phyloP scores from a whole-genome alignment of 2,888 invertebrate genomes.

The Callimorpha dominula region DNA sequence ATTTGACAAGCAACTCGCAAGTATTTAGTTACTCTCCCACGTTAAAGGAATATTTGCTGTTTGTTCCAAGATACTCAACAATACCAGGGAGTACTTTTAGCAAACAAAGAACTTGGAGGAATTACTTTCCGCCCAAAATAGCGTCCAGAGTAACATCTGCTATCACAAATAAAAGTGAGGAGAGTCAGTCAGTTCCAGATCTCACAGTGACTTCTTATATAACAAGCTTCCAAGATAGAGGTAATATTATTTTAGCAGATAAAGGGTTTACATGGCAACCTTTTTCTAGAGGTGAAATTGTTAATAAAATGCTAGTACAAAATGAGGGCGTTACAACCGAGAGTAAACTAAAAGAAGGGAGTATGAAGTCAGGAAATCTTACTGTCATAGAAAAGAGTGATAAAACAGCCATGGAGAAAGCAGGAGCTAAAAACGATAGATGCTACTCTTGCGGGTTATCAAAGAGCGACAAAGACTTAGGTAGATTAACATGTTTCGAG shows the following conservation, averaged over 20 bases:
- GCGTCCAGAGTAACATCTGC: not conserved
- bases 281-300: not conserved
- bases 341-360: not conserved
- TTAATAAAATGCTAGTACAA: not conserved
- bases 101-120: slow-evolving; percentile 33
- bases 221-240: not conserved
- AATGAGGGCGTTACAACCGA: not conserved
- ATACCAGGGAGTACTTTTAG: not conserved
- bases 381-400: not conserved
- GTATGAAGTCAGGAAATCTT: not conserved
- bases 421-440: slow-evolving; percentile 3
- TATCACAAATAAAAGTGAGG: not conserved
- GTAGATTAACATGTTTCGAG: slow-evolving; percentile 44
- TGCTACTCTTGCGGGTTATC: slow-evolving; percentile 59
- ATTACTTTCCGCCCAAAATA: slow-evolving; percentile 25
- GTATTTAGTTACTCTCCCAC: not conserved
- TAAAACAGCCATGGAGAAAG: not conserved
- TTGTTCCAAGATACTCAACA: slow-evolving; percentile 3
- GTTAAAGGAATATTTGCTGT: not conserved
- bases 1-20: not conserved
- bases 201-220: not conserved
- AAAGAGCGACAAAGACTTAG: slow-evolving; percentile 24
- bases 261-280: not conserved
- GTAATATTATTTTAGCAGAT: not conserved
- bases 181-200: not conserved